Conservation (phyloP, 2,888 invertebrate genomes). For the Lochmaea crataegi region DNA sequence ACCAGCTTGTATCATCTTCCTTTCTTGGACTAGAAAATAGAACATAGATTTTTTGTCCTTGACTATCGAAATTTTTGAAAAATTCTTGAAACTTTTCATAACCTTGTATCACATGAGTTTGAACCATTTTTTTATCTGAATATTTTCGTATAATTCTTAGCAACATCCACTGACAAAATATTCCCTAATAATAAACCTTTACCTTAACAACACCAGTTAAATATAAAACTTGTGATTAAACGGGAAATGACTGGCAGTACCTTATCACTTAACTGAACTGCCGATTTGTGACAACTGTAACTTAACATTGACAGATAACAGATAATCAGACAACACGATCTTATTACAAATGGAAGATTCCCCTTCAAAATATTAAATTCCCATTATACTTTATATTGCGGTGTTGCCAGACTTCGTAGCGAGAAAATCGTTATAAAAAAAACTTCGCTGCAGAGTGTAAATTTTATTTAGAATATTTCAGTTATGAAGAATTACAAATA, state of each 20-base stretch:
- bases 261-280: too few species aligned
- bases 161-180: conserved; percentile 8
- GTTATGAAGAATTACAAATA: neutral
- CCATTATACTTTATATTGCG: neutral
- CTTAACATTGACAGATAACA: too few species aligned
- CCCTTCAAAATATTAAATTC: too few species aligned
- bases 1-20: conserved; percentile 83
- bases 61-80: conserved; percentile 67
- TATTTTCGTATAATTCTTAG: conserved; percentile 10
- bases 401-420: neutral
- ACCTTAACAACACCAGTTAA: neutral
- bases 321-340: too few species aligned
- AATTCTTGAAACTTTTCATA: conserved; percentile 73
- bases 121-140: conserved; percentile 64
- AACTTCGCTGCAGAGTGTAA: neutral
- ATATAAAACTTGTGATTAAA: neutral
- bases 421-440: neutral
- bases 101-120: conserved; percentile 68
- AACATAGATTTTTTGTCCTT: conserved; percentile 66
- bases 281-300: too few species aligned
- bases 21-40: conserved; percentile 76
- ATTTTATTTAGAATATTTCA: neutral
- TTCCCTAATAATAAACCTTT: neutral
- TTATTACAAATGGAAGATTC: too few species aligned
- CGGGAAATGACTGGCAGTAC: too few species aligned